Conservation (phyloP, 2,888 invertebrate genomes). For the Eristalinus sepulchralis region DNA sequence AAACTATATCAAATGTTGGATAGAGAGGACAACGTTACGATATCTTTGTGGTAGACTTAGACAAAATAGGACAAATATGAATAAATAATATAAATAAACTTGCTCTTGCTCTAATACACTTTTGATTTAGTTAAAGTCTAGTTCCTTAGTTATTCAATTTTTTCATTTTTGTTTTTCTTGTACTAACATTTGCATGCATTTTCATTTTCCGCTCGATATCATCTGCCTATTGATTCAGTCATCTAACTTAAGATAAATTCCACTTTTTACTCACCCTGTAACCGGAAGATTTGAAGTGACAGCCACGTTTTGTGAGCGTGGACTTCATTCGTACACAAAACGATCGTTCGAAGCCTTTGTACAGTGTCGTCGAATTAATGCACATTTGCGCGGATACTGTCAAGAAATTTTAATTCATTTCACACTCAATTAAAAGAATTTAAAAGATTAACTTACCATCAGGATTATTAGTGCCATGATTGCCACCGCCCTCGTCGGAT, state of each 20-base stretch:
- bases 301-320: conserved; percentile 97
- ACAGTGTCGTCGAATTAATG: conserved; percentile 86
- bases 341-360: conserved; percentile 93
- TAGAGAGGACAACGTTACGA: neutral
- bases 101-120: neutral
- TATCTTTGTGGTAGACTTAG: neutral
- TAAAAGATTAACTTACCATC: conserved; percentile 86
- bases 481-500: conserved; percentile 87
- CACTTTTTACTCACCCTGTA: conserved; percentile 89
- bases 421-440: neutral
- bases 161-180: neutral
- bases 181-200: neutral
- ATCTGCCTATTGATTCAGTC: neutral
- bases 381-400: conserved; percentile 93
- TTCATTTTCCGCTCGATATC: neutral
- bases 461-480: conserved; percentile 92
- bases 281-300: conserved; percentile 97
- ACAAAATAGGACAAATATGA: no score
- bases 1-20: conserved; percentile 18
- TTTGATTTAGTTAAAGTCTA: conserved; percentile 15
- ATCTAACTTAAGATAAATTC: neutral
- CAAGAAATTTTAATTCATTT: conserved; percentile 69
- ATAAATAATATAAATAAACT: no score
- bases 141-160: neutral
- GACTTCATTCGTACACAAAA: conserved; percentile 99